Evolutionary conservation across 2,797 vertebrate species (phyloP).

Genomic region (Lithobates pipiens): DNA sequence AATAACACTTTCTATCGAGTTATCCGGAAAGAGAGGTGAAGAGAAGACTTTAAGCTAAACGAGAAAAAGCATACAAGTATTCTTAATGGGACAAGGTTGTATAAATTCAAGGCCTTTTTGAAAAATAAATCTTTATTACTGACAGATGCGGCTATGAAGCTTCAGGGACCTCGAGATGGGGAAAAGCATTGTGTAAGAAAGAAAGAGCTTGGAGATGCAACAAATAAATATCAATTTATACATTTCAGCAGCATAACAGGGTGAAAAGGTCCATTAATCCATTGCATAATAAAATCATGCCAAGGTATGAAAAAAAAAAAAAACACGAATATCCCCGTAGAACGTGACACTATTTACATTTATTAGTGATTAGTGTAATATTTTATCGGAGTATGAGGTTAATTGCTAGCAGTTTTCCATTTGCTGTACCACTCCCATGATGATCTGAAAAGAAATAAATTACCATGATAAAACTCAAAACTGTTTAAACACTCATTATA

Average conservation of each 20-base stretch:
- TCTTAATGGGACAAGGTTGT: conserved; percentile 8
- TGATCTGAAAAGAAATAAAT: conserved; percentile 22
- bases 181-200: neutral
- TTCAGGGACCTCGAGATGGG: neutral
- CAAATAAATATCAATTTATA: neutral
- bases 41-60: conserved; percentile 28
- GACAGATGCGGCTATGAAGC: conserved; percentile 4
- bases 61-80: conserved; percentile 1
- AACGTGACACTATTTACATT: neutral
- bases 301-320: neutral
- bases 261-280: conserved; percentile 9
- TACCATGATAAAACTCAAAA: conserved; percentile 31
- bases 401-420: neutral
- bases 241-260: neutral
- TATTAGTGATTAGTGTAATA: neutral
- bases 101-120: conserved; percentile 31
- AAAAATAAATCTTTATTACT: conserved; percentile 52
- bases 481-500: conserved; percentile 11
- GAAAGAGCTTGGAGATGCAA: neutral
- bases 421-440: neutral
- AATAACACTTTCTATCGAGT: conserved; percentile 20
- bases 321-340: neutral
- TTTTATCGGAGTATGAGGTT: conserved; percentile 1
- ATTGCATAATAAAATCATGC: neutral
- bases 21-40: conserved; percentile 33